Percentiles rank a stretch among this genome's conserved stretches.
phyloP scores from a whole-genome alignment of 2,797 vertebrate species.

The Urocyon cinereoargenteus region DNA sequence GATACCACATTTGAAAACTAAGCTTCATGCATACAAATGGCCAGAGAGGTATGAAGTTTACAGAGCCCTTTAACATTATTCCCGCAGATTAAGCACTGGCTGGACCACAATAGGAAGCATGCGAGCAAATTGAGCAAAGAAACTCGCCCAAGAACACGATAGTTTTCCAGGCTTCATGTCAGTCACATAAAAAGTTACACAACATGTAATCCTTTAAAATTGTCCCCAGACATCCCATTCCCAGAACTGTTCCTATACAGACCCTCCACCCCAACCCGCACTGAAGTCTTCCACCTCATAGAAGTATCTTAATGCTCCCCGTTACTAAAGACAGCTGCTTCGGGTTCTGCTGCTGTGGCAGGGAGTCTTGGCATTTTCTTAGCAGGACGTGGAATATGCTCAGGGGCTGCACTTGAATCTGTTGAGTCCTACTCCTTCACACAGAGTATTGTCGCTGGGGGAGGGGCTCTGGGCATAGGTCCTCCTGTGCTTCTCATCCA shows the following conservation, averaged over 20 bases:
- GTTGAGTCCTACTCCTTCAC: constrained; percentile 89
- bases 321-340: constrained; percentile 91
- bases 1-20: constrained; percentile 54
- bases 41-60: constrained; percentile 67
- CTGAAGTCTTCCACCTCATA: constrained; percentile 85
- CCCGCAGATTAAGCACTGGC: constrained; percentile 82
- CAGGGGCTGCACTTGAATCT: constrained; percentile 87
- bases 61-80: constrained; percentile 78
- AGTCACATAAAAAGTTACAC: constrained; percentile 83
- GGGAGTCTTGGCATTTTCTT: constrained; percentile 98
- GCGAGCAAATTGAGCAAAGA: constrained; percentile 74
- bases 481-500: constrained; percentile 97
- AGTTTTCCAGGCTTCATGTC: constrained; percentile 80
- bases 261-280: constrained; percentile 33
- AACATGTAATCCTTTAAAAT: constrained; percentile 83
- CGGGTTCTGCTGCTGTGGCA: constrained; percentile 86
- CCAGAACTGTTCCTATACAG: constrained; percentile 62
- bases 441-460: constrained; percentile 89
- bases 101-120: constrained; percentile 75
- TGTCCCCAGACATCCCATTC: constrained; percentile 62
- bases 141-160: constrained; percentile 74
- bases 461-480: constrained; percentile 92
- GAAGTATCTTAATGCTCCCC: constrained; percentile 90
- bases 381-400: constrained; percentile 96
- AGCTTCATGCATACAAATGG: constrained; percentile 73